Evolutionary conservation across 2,888 invertebrate genomes (phyloP).

Genomic region (Cactoblastis cactorum): DNA sequence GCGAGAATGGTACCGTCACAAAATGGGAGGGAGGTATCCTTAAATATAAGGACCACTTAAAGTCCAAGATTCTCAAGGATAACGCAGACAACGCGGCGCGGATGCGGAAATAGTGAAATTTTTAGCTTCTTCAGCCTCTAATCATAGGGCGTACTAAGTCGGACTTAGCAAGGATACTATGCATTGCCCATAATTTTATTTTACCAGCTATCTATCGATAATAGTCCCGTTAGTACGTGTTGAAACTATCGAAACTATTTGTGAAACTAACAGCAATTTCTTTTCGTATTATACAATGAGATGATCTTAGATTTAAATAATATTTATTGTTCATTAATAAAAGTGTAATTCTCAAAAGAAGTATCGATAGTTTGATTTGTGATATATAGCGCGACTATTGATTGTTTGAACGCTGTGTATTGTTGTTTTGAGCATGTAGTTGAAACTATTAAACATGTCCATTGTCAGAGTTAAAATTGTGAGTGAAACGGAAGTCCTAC

Average conservation of each 20-base stretch:
- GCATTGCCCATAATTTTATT: background rate
- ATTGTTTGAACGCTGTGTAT: no score
- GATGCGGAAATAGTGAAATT: conserved; percentile 59
- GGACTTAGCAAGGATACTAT: background rate
- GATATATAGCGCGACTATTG: no score
- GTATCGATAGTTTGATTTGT: no score
- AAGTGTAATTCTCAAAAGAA: no score
- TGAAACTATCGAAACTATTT: no score
- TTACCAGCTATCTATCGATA: background rate
- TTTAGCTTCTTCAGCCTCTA: conserved; percentile 25
- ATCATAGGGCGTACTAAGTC: background rate
- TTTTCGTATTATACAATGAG: no score
- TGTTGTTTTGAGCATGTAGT: no score
- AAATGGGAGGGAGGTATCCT: conserved; percentile 99
- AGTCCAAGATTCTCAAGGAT: conserved; percentile 90
- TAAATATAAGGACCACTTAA: conserved; percentile 96
- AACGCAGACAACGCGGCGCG: conserved; percentile 75
- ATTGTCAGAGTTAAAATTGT: background rate
- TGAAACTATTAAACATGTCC: no score
- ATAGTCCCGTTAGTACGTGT: no score
- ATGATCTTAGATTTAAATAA: no score
- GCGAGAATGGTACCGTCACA: conserved; percentile 96
- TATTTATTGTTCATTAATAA: no score
- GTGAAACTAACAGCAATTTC: no score
- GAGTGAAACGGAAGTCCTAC: background rate